Evolutionary conservation across 2,113 vertebrate genomes (phyloP), one percentile per base, ranked within the genome.

Genomic region (Chamaea fasciata): DNA sequence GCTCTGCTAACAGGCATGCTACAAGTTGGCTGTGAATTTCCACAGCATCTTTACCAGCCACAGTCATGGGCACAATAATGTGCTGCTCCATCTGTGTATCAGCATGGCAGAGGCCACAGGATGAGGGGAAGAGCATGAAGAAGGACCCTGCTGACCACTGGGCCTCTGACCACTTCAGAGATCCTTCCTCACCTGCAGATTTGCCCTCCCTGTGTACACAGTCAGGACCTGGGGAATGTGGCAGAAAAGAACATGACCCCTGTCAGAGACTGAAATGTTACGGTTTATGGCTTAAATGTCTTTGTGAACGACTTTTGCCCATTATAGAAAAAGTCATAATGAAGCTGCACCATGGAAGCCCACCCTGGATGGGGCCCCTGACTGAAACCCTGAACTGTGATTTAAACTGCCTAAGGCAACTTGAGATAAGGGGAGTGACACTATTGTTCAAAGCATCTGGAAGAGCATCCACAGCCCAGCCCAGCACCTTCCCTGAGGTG

Each of bases 1-100:
- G 50, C 50, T 80, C 16, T 71, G 52, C 53, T 70, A 42, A 63
- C 1, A 0, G 17, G 26, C 0, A 0, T 42, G 37, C 37, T 35
- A 26, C 42, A 69, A 68, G 50, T 1, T 39, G 33, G 55, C 57
- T 69, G 19, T 52, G 13, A 37, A n/a, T 57, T 53, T 41, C 52
- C 39, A 20, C 71, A 80, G 67, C 0, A 4, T 50, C 46, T 63
- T 86, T 24, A 83, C 11, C 68, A 90, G 63, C 50, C 60, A 67
- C 63, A 53, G 2, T 11, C 26, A 26, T 1, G 16, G 55, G 71
- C 46, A 65, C 15, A 68, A 22, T 14, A 76, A 50, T n/a, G 49
- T 0, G 3, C 50, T 73, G 37, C 55, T 80, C 53, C 5, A 3
- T n/a, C 56, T 27, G 28, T 16, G 19, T 3, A 22, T 74, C 59